phyloP scores from a whole-genome alignment of 1,140 invertebrate genomes.

The Acromyrmex charruanus region DNA sequence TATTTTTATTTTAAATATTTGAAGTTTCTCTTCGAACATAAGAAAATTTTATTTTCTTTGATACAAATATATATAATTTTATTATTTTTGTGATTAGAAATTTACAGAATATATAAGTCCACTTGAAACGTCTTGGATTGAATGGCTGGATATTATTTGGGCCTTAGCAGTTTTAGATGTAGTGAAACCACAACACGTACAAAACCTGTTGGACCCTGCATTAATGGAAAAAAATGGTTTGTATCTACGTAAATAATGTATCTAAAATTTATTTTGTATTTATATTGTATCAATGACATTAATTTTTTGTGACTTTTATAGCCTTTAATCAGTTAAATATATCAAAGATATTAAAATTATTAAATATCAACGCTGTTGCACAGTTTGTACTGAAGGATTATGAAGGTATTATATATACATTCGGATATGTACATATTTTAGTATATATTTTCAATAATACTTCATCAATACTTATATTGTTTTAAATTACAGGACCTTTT shows the following conservation, averaged over 20 bases:
- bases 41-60: background rate
- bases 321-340: constrained; percentile 8
- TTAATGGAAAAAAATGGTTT: background rate
- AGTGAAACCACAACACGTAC: background rate
- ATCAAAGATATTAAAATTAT: constrained; percentile 45
- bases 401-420: constrained; percentile 25
- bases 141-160: constrained; percentile 53
- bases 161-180: constrained; percentile 14
- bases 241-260: constrained; percentile 22
- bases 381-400: constrained; percentile 46
- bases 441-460: background rate
- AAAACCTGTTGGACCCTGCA: background rate
- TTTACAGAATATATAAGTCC: background rate
- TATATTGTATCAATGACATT: constrained; percentile 5
- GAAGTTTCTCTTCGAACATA: background rate
- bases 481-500: constrained; percentile 43
- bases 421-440: background rate
- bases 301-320: constrained; percentile 4
- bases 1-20: background rate
- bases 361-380: constrained; percentile 48
- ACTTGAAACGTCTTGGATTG: background rate
- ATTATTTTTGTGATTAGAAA: constrained; percentile 1
- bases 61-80: background rate
- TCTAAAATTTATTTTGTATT: background rate
- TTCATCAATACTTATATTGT: background rate